These are phyloP conservation scores for Ardeotis arabs DNA, from an alignment of 2,113 vertebrate genomes.

Conservation along the genomic window DNA sequence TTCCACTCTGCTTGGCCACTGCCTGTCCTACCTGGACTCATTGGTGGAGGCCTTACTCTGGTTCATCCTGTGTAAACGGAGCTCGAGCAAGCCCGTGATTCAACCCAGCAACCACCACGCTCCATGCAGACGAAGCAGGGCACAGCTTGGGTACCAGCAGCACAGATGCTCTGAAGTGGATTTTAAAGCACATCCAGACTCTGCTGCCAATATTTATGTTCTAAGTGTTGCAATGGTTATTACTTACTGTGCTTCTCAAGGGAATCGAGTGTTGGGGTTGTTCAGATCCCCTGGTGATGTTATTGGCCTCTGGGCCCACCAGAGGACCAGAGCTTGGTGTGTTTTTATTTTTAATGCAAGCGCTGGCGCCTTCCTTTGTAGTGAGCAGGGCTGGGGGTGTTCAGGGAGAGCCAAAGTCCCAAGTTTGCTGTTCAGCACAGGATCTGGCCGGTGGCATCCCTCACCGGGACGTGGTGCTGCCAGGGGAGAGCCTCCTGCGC, in stretches of 20 bases:
- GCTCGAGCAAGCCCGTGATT: neutral
- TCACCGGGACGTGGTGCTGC: rapidly evolving
- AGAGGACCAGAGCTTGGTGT: neutral
- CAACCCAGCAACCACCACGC: neutral
- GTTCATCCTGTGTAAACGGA: neutral
- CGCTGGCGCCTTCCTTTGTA: neutral
- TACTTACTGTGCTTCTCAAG: neutral
- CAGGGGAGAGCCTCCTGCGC: neutral
- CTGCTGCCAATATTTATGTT: neutral
- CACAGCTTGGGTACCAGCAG: neutral
- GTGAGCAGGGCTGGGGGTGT: neutral
- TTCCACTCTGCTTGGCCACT: neutral
- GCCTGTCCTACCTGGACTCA: rapidly evolving
- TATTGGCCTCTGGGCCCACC: neutral
- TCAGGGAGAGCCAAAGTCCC: neutral
- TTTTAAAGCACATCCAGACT: neutral
- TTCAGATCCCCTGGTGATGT: neutral
- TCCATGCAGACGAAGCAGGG: rapidly evolving
- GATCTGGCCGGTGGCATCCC: rapidly evolving
- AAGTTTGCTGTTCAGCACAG: neutral
- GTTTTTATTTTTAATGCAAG: neutral
- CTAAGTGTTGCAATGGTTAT: neutral
- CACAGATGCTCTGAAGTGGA: neutral
- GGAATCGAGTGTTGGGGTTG: neutral
- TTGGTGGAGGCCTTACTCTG: rapidly evolving